Conservation (phyloP, 2,113 vertebrate species). For the Lophotis ruficrista region DNA sequence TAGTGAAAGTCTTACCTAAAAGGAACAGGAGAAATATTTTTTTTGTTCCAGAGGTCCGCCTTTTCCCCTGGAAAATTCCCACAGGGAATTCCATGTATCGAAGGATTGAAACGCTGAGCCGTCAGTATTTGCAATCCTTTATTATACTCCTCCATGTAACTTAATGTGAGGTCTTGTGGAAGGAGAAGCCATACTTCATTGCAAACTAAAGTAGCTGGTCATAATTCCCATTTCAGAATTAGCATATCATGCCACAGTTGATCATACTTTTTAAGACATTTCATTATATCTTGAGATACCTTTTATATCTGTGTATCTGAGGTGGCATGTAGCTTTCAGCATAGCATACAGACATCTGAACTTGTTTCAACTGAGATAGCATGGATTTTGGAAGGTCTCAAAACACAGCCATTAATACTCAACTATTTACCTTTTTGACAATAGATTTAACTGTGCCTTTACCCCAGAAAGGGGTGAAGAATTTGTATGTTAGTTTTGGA, state of each 20-base stretch:
- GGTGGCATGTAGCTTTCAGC: background rate
- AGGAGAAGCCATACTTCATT: background rate
- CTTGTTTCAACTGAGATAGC: background rate
- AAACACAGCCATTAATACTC: background rate
- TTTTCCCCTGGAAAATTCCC: background rate
- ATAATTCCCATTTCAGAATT: background rate
- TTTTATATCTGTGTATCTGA: background rate
- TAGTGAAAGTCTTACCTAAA: background rate
- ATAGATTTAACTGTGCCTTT: background rate
- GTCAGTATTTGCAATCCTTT: background rate
- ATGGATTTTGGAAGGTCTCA: background rate
- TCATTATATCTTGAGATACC: background rate
- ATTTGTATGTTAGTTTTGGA: background rate
- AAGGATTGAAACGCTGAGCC: background rate
- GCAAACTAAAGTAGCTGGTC: background rate
- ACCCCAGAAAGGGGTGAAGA: background rate
- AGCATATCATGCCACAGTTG: background rate
- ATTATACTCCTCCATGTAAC: background rate
- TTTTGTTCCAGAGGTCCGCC: accelerated
- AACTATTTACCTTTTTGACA: background rate
- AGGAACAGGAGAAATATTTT: background rate
- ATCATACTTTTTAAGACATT: background rate
- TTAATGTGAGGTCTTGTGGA: background rate
- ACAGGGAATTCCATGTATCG: background rate
- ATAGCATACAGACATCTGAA: background rate